Base-by-base conservation (phyloP, 2,113 vertebrate genomes). In the Turnix velox region DNA sequence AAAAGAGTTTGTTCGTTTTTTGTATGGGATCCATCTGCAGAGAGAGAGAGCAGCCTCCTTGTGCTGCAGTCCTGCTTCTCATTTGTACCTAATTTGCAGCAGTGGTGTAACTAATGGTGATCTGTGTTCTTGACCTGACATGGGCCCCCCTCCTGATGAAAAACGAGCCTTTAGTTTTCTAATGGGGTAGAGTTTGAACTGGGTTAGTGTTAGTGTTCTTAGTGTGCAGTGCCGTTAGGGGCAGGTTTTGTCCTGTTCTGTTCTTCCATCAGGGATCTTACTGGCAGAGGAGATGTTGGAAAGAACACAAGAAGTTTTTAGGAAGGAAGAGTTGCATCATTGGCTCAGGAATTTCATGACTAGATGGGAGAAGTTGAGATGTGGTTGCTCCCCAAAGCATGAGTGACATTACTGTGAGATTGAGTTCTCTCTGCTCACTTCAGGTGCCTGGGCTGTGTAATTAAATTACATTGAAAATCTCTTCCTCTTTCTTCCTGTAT, bases 71-170 rank as follows among this genome's bases (percentile, higher is more conserved):
- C 83, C 9, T 45, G 72, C 84, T 91, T 93, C 72, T 71, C 52
- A 66, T 95, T 94, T 85, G 84, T 89, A 73, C 74, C 69, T 89
- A 73, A 84, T 96, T 96, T 96, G 79, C 88, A 91, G n/a, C 82
- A 81, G 81, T 69, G 68, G 37, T 45, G 90, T 58, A 90, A 84
- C 51, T 86, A 83, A 71, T 72, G 43, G 33, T 86, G 68, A 67
- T 69, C 9, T 76, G 46, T 2, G 15, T 17, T 87, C 62, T 39
- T 88, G 61, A 79, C 87, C 78, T 69, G 61, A 16, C 28, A 12
- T 15, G 63, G 90, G 62, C 72, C 31, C 49, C 42, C 57, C 55
- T n/a, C n/a, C 52, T 84, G 62, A 33, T 74, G 63, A 77, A 89
- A 88, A 95, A 77, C 28, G 87, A 76, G 49, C 52, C 18, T 80